Conservation (phyloP, 64 coral and sea anemone genomes). For the Anthopleura sola region DNA sequence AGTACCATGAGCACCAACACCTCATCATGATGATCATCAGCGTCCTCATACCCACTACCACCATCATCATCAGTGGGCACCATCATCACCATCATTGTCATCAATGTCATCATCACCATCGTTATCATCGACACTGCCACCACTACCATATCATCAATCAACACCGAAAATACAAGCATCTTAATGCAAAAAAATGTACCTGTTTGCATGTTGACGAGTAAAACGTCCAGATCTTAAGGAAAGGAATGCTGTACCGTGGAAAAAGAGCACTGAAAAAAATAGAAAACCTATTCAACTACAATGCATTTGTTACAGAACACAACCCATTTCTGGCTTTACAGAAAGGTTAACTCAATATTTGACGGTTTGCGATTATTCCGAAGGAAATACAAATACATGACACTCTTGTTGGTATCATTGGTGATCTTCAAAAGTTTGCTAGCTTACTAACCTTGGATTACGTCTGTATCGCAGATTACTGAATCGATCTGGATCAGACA, state of each 20-base stretch:
- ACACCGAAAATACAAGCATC: background rate
- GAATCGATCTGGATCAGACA: slow-evolving; percentile 82
- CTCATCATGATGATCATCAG: too few species aligned
- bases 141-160: background rate
- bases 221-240: slow-evolving; percentile 71
- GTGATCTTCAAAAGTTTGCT: background rate
- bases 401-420: too few species aligned
- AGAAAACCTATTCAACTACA: background rate
- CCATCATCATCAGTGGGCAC: too few species aligned
- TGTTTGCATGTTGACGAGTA: slow-evolving; percentile 51
- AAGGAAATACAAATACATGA: too few species aligned
- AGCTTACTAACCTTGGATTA: background rate
- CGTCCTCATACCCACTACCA: too few species aligned
- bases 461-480: slow-evolving; percentile 62
- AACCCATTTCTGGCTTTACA: too few species aligned
- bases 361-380: too few species aligned
- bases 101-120: too few species aligned
- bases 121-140: background rate
- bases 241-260: slow-evolving; percentile 71
- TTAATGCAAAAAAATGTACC: slow-evolving; percentile 12
- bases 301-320: too few species aligned
- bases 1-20: too few species aligned
- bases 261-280: slow-evolving; percentile 53
- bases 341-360: too few species aligned
- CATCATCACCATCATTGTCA: too few species aligned